phyloP scores from a whole-genome alignment of 1,140 invertebrate species.

The Caerostris extrusa region DNA sequence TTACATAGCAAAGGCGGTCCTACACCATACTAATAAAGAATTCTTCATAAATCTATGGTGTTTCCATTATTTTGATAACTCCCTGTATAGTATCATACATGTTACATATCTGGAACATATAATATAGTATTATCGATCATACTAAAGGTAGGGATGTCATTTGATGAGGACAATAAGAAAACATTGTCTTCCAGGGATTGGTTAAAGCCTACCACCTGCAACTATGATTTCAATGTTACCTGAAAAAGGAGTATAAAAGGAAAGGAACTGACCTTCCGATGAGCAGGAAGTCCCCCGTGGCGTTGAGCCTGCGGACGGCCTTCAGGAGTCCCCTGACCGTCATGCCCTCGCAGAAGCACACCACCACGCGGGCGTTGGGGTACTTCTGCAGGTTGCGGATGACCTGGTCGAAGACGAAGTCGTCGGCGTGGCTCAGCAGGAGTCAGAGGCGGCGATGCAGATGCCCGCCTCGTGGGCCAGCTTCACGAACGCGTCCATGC shows the following conservation, averaged over 20 bases:
- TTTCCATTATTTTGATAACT: no score
- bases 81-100: no score
- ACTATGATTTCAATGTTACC: neutral
- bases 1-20: no score
- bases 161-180: no score
- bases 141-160: no score
- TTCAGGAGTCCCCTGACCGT: conserved; percentile 87
- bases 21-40: no score
- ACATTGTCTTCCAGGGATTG: no score
- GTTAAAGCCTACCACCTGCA: no score
- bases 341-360: conserved; percentile 92
- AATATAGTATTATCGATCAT: no score
- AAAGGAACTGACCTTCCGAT: conserved; percentile 86
- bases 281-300: conserved; percentile 86
- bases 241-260: neutral
- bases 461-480: conserved; percentile 86
- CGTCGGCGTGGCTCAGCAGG: conserved; percentile 86
- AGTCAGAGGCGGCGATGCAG: conserved; percentile 88
- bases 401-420: conserved; percentile 82
- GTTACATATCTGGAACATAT: no score
- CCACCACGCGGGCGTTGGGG: conserved; percentile 86
- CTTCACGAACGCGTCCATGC: conserved; percentile 89
- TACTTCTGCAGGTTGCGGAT: conserved; percentile 85
- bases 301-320: conserved; percentile 85
- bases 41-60: no score